A percentile compares a stretch with the other conserved stretches of the same genome.
These are phyloP conservation scores for Porites evermanni DNA, from an alignment of 92 coral and sea anemone genomes.

Conservation along the genomic window DNA sequence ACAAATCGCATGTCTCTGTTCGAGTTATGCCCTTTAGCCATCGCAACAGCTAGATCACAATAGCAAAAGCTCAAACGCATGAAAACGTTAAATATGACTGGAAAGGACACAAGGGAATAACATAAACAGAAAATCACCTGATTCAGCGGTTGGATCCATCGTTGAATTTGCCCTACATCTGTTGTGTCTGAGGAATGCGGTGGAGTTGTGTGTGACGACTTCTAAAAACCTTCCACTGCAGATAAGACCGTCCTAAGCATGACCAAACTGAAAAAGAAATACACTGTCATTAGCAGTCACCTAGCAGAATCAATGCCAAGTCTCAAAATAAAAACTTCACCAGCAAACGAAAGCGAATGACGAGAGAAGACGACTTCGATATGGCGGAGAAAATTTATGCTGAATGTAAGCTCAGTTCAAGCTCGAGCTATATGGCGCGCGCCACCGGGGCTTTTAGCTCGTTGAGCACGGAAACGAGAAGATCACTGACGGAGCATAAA, in stretches of 20 bases:
- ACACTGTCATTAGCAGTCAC: not conserved
- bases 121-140: slow-evolving; percentile 17
- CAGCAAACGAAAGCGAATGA: slow-evolving; percentile 10
- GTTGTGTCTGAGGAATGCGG: slow-evolving; percentile 44
- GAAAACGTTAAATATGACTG: not conserved
- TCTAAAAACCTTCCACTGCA: slow-evolving; percentile 22
- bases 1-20: no score
- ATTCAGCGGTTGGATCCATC: slow-evolving; percentile 50
- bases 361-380: slow-evolving; percentile 19
- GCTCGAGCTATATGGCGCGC: not conserved
- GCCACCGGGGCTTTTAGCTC: not conserved
- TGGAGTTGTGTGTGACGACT: slow-evolving; percentile 8
- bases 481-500: not conserved
- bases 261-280: slow-evolving; percentile 37
- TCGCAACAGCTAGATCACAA: not conserved
- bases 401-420: slow-evolving; percentile 35
- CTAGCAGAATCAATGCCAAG: slow-evolving; percentile 1
- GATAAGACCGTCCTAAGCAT: slow-evolving; percentile 12
- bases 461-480: not conserved
- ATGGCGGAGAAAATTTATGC: slow-evolving; percentile 39
- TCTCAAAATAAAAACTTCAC: slow-evolving; percentile 4
- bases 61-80: not conserved
- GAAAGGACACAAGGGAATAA: not conserved
- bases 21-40: no score
- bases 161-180: slow-evolving; percentile 29